Conservation (phyloP, 2,888 invertebrate genomes). For the Acleris laterana region DNA sequence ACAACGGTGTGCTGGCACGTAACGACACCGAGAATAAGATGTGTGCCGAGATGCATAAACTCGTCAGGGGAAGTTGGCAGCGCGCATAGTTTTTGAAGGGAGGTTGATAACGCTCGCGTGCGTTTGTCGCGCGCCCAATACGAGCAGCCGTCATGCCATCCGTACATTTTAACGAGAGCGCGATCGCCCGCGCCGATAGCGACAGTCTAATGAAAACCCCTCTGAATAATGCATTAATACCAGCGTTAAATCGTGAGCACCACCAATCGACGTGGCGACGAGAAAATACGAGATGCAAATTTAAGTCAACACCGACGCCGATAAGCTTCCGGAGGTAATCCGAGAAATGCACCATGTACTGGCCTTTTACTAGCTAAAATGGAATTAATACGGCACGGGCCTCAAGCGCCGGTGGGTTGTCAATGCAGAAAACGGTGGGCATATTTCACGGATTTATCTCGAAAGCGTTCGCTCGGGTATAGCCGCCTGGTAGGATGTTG, state of each 20-base stretch:
- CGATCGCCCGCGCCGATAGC: conserved; percentile 77
- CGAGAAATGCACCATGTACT: conserved; percentile 60
- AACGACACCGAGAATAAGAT: conserved; percentile 7
- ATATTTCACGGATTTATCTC: conserved; percentile 59
- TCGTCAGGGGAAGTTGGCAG: conserved; percentile 47
- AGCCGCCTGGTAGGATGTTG: conserved; percentile 50
- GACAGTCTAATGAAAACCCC: conserved; percentile 82
- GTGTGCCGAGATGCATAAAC: conserved; percentile 39
- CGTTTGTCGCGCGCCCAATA: conserved; percentile 60
- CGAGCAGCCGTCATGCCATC: conserved; percentile 82
- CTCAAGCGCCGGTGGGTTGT: conserved; percentile 47
- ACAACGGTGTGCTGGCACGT: conserved; percentile 27
- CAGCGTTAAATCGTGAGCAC: conserved; percentile 83
- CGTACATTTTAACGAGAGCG: conserved; percentile 82
- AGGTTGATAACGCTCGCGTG: conserved; percentile 63
- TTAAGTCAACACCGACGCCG: conserved; percentile 72
- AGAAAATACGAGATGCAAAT: conserved; percentile 81
- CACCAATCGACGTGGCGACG: conserved; percentile 73
- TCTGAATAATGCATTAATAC: conserved; percentile 84
- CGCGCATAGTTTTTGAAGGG: conserved; percentile 51
- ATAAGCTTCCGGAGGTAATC: conserved; percentile 73
- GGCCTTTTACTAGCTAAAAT: conserved; percentile 46
- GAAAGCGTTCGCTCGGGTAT: conserved; percentile 51
- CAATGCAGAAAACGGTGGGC: conserved; percentile 54
- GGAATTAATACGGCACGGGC: conserved; percentile 58